These are phyloP conservation scores for Teleogryllus oceanicus DNA, from an alignment of 2,888 invertebrate genomes.

Conservation along the genomic window DNA sequence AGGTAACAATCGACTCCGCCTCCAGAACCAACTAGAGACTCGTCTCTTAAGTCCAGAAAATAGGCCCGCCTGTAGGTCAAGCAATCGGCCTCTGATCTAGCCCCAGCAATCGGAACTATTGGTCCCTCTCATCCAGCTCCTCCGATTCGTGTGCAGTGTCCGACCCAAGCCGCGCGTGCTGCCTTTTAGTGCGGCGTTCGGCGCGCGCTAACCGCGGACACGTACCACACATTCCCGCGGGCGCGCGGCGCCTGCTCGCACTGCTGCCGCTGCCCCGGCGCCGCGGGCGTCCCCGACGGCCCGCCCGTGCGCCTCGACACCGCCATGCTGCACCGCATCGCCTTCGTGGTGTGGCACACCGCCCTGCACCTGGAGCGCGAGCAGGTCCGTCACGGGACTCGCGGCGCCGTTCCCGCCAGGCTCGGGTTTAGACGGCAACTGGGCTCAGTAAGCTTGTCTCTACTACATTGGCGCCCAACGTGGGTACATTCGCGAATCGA, in stretches of 20 bases:
- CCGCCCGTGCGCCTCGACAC: conserved; percentile 50
- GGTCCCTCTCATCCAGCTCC: neutral
- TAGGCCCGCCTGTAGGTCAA: too few species aligned
- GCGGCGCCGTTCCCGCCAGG: neutral
- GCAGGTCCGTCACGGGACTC: conserved; percentile 37
- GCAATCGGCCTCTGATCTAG: too few species aligned
- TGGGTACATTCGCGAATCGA: too few species aligned
- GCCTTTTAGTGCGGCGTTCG: neutral
- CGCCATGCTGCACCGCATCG: conserved; percentile 65
- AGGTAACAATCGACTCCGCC: neutral
- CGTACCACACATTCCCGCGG: neutral
- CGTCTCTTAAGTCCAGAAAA: too few species aligned
- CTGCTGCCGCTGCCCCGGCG: neutral
- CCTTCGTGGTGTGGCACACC: conserved; percentile 71
- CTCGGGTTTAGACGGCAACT: too few species aligned
- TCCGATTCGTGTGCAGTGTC: neutral
- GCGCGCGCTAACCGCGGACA: neutral
- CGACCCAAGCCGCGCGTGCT: neutral
- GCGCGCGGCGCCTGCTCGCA: neutral
- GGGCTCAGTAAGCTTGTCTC: too few species aligned
- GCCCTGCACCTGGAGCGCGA: conserved; percentile 65
- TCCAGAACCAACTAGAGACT: too few species aligned
- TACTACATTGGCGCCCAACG: too few species aligned
- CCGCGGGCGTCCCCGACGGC: conserved; percentile 36
- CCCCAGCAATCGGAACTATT: too few species aligned